Conservation (phyloP, 2,797 vertebrate genomes). For the Ptychobarbus kaznakovi region DNA sequence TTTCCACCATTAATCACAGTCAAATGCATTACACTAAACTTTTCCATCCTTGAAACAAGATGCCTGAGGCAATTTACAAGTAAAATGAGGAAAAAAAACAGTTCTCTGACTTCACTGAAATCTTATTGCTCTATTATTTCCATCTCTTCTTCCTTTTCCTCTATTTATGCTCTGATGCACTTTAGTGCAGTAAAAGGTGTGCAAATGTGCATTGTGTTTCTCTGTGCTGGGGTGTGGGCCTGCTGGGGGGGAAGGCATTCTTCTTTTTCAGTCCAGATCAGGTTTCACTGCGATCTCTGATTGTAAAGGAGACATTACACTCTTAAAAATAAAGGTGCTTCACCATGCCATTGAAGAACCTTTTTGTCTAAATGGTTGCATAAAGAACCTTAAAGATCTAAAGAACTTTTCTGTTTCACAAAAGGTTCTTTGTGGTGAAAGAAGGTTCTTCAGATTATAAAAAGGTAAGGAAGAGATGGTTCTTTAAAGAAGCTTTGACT, state of each 20-base stretch:
- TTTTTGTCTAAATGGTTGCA: too few relatives aligned
- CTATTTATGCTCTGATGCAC: not conserved
- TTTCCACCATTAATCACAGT: not conserved
- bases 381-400: too few relatives aligned
- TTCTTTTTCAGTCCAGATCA: not conserved
- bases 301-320: not conserved
- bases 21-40: not conserved
- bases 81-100: slow-evolving; percentile 19
- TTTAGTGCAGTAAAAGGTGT: not conserved
- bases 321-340: too few relatives aligned
- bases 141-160: not conserved
- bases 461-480: too few relatives aligned
- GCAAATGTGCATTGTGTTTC: not conserved
- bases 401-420: too few relatives aligned
- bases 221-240: not conserved
- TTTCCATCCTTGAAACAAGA: not conserved
- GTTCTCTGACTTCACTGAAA: not conserved
- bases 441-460: too few relatives aligned
- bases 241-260: not conserved
- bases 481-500: too few relatives aligned
- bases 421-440: too few relatives aligned
- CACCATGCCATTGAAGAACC: too few relatives aligned
- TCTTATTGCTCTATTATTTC: too few relatives aligned
- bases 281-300: not conserved
- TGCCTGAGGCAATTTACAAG: not conserved